Conservation (phyloP, 1,140 invertebrate species). For the Campoletis sonorensis region DNA sequence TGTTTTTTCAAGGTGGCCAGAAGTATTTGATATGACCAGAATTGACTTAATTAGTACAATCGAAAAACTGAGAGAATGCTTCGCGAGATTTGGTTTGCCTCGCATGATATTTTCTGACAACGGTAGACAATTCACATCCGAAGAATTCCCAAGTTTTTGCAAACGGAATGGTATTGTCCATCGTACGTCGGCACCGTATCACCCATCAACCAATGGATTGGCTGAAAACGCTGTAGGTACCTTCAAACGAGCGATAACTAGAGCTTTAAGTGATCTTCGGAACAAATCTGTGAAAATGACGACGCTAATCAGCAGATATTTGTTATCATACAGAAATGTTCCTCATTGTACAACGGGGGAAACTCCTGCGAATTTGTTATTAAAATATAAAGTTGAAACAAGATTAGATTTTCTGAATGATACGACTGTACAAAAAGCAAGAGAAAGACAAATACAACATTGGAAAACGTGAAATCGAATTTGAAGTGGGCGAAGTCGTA, state of each 20-base stretch:
- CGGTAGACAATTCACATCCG: conserved; percentile 54
- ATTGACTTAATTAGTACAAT: conserved; percentile 40
- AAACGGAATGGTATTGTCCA: conserved; percentile 57
- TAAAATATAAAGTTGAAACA: conserved; percentile 46
- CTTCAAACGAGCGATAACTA: conserved; percentile 59
- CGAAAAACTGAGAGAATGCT: conserved; percentile 56
- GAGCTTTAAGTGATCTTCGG: conserved; percentile 45
- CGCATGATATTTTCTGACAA: conserved; percentile 56
- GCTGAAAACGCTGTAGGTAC: conserved; percentile 63
- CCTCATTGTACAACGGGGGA: conserved; percentile 53
- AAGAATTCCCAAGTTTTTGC: conserved; percentile 57
- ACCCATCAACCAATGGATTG: conserved; percentile 61
- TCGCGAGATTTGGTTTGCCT: conserved; percentile 59
- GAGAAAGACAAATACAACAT: conserved; percentile 47
- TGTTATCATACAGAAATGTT: conserved; percentile 54
- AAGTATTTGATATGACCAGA: conserved; percentile 45
- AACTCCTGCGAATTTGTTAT: conserved; percentile 48
- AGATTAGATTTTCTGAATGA: conserved; percentile 38
- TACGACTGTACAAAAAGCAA: background rate
- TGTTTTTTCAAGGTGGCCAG: conserved; percentile 71
- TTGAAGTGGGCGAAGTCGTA: conserved; percentile 52
- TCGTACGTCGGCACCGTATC: conserved; percentile 57
- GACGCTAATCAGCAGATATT: conserved; percentile 51
- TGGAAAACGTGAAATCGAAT: conserved; percentile 48
- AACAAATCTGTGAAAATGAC: conserved; percentile 39